Conservation (phyloP, 2,113 vertebrate genomes). For the Ctenodactylus gundi region DNA sequence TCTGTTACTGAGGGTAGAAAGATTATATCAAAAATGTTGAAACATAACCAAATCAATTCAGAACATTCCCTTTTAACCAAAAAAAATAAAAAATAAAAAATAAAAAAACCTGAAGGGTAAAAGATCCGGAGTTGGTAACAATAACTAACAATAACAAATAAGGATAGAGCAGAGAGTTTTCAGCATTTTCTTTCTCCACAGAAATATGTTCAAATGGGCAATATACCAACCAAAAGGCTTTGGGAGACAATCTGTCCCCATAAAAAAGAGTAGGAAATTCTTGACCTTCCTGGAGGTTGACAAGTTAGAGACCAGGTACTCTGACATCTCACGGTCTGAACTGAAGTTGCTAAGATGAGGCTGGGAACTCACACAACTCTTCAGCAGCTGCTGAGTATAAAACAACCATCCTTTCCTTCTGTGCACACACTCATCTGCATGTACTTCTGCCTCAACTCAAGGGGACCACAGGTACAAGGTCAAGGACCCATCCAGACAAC, state of each 20-base stretch:
- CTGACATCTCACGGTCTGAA: not conserved
- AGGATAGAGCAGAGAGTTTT: not conserved
- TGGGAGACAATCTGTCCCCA: not conserved
- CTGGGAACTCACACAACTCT: not conserved
- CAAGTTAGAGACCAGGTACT: not conserved
- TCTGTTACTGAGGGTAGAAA: not conserved
- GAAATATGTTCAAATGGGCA: not conserved
- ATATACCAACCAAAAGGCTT: not conserved
- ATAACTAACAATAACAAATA: conserved; percentile 2
- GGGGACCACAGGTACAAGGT: not conserved
- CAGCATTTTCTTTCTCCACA: not conserved
- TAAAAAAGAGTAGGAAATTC: not conserved
- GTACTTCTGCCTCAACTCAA: not conserved
- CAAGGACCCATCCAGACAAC: not conserved
- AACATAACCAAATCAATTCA: not conserved
- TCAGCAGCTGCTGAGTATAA: not conserved
- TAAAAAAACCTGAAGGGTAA: conserved; percentile 41
- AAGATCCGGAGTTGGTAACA: not conserved
- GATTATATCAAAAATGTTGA: not conserved
- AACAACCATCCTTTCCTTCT: not conserved
- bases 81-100: too few relatives aligned
- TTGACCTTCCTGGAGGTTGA: not conserved
- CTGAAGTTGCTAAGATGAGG: not conserved
- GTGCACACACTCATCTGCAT: not conserved
- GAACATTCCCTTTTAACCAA: conserved; percentile 18